Percentiles rank a stretch among this genome's conserved stretches.
Conservation (phyloP, 2,888 invertebrate genomes). For the Papilio protenor region DNA sequence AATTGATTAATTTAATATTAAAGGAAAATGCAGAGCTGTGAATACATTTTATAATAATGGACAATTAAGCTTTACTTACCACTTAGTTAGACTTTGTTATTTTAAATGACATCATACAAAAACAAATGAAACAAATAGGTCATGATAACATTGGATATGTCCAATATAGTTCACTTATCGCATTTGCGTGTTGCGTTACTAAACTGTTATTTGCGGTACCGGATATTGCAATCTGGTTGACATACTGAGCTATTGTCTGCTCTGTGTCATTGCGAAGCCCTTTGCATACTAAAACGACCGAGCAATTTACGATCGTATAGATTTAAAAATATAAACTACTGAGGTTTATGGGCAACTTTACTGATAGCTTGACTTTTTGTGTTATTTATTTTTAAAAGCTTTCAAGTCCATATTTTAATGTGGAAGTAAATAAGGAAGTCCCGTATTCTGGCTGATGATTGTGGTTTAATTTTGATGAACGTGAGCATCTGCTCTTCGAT, state of each 20-base stretch:
- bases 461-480: too few relatives aligned
- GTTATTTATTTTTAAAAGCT: too few relatives aligned
- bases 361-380: not conserved
- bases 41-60: too few relatives aligned
- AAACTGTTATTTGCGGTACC: not conserved
- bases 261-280: constrained; percentile 31
- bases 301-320: not conserved
- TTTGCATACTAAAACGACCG: constrained; percentile 3
- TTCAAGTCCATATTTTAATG: too few relatives aligned
- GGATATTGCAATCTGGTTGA: constrained; percentile 30
- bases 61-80: too few relatives aligned
- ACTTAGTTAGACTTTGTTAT: not conserved
- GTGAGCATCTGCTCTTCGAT: too few relatives aligned
- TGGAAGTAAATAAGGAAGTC: too few relatives aligned
- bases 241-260: constrained; percentile 25
- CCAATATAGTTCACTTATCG: not conserved
- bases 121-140: constrained; percentile 4
- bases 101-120: constrained; percentile 1
- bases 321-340: not conserved
- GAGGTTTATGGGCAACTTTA: not conserved
- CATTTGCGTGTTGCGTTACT: not conserved
- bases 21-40: too few relatives aligned
- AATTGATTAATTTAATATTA: too few relatives aligned
- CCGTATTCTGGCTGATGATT: too few relatives aligned
- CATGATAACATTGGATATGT: not conserved